Base-by-base conservation (phyloP, 1,140 invertebrate species). In the Glomeris maerens region DNA sequence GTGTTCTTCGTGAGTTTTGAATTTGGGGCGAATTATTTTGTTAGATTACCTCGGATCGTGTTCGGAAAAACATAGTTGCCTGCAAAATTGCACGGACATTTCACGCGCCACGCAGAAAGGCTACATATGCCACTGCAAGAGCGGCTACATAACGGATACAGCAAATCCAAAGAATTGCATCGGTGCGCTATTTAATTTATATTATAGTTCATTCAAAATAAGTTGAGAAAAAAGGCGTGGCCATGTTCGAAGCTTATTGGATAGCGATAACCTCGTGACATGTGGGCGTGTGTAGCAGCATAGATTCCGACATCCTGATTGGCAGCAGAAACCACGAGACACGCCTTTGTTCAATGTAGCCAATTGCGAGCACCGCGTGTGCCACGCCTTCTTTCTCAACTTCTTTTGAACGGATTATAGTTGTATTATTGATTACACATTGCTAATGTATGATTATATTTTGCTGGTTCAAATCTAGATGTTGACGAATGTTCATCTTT, bases 11-110 rank as follows among this genome's bases (percentile, higher is more conserved):
- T 44, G 25, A 51, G 14, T 4, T 54, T 47, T 44, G 23, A 21
- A 44, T 46, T 45, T 53, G 29, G 17, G 10, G 17, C 27, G 17
- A 53, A 31, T 28, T 45, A 36, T 7, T 39, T 39, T 55, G 55
- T 14, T 57, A 72, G 70, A 85, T 67, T 79, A 79, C 49, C 72
- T 74, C 20, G 80, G 78, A 52, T 74, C 76, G 2, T 92, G 88
- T 64, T 75, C 75, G 23, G 59, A 63, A 1, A 80, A 78, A 63
- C 91, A 92, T n/a, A 89, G 90, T 0, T 97, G 93, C 70, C 79
- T 91, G 62, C 90, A 96, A 57, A 80, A 81, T 52, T 97, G 93
- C 60, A 81, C 82, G 38, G 85, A 90, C 62, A 66, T 95, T 0
- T 81, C 80, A n/a, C n/a, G n/a, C n/a, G n/a, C n/a, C n/a, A n/a